Percentiles rank a stretch among this genome's conserved stretches.
These are phyloP conservation scores for Allophyes oxyacanthae DNA, from an alignment of 2,888 invertebrate genomes.

Conservation along the genomic window DNA sequence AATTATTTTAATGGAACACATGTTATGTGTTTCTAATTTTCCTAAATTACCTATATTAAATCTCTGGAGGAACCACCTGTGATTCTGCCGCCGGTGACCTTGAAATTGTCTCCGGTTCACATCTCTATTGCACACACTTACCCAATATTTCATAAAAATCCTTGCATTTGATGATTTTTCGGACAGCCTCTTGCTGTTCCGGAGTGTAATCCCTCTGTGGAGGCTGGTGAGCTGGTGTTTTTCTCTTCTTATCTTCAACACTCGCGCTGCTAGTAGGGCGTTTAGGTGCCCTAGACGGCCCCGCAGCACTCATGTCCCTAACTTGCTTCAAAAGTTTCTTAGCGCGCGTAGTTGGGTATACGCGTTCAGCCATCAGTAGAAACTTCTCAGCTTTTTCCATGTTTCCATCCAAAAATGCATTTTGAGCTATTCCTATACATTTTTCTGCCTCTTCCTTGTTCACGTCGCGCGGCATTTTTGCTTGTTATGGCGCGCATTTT, in stretches of 20 bases:
- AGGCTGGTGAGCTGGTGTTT: conserved; percentile 74
- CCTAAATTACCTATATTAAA: too few relatives aligned
- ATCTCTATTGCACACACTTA: too few relatives aligned
- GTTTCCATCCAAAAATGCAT: conserved; percentile 92
- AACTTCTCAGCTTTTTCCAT: conserved; percentile 96
- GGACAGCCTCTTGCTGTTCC: conserved; percentile 93
- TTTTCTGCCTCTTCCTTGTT: conserved; percentile 95
- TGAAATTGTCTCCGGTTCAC: too few relatives aligned
- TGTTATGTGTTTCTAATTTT: too few relatives aligned
- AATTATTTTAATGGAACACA: too few relatives aligned
- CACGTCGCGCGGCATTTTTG: conserved; percentile 84
- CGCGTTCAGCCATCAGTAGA: conserved; percentile 95
- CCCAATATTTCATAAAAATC: conserved; percentile 99
- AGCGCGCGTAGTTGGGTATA: conserved; percentile 95
- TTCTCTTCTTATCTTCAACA: conserved; percentile 74
- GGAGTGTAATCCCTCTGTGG: conserved; percentile 91
- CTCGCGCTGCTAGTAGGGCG: conserved; percentile 77
- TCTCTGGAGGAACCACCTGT: too few relatives aligned
- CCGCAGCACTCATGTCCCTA: conserved; percentile 82
- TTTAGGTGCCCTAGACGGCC: conserved; percentile 73
- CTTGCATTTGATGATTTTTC: conserved; percentile 93
- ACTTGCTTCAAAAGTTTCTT: conserved; percentile 90
- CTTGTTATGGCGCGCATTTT: conserved; percentile 23
- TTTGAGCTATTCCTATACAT: conserved; percentile 96
- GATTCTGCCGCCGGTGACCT: too few relatives aligned